Base-by-base conservation (phyloP, 2,797 vertebrate genomes). In the Crax fasciolata region DNA sequence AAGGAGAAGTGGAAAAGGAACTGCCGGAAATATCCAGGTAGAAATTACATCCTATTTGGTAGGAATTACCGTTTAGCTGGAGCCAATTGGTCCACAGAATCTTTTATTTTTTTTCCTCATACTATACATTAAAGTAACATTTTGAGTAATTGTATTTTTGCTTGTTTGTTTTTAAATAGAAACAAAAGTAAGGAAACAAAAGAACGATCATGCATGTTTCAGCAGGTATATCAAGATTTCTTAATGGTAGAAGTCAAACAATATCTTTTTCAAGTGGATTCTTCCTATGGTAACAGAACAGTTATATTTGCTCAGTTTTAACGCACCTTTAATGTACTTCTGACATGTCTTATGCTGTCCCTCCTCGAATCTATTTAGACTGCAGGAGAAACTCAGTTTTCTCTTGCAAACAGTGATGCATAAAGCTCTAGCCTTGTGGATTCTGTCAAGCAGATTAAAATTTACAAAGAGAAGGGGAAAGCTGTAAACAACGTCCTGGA, bases 311-410 rank as follows among this genome's bases (percentile, higher is more conserved):
- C 10, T 68, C 11, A 13, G 5, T 74, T 87, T 80, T 63, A 62
- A 49, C 21, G 11, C 13, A 79, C 14, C 2, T 67, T 71, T 46
- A n/a, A 55, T 0, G 2, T 63, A 7, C 13, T 73, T 89, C 28
- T 49, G 14, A 52, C 0, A 0, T 7, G 32, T 84, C 20, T 11
- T 30, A 2, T 32, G 5, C 17, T 62, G 27, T 28, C 59, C 5
- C 2, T 59, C 25, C 19, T 7, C 67, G 27, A 43, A 52, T 62
- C 43, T 74, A 35, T 35, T 90, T 76, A 27, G 21, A 67, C 16
- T 74, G 28, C 32, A 89, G 35, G 55, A 78, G 19, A 87, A 88
- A 59, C 15, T 54, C 0, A 0, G 0, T 18, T 84, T 94, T 81
- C 13, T 48, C 5, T 73, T 76, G 51, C 62, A 79, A 95, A 73